phyloP scores from a whole-genome alignment of 1,140 invertebrate species.

The Uloborus diversus region DNA sequence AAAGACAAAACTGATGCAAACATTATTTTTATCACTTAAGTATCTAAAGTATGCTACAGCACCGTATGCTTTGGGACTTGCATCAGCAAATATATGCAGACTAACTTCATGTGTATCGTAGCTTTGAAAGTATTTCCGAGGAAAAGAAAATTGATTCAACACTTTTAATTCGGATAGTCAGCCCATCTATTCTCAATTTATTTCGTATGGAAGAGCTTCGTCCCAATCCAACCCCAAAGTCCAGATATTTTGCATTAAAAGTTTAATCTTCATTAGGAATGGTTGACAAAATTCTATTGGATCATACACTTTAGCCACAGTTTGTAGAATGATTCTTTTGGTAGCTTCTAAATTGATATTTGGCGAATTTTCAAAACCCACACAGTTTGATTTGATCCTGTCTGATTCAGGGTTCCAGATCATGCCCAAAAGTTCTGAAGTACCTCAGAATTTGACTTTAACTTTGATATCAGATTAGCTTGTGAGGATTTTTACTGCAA shows the following conservation, averaged over 20 bases:
- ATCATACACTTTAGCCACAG: slow-evolving; percentile 2
- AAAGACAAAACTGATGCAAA: neutral
- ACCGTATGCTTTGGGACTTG: slow-evolving; percentile 46
- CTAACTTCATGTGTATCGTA: neutral
- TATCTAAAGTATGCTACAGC: slow-evolving; percentile 34
- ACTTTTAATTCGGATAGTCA: neutral
- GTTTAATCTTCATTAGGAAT: neutral
- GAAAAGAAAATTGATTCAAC: neutral
- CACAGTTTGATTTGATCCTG: neutral
- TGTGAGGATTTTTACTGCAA: too few relatives aligned
- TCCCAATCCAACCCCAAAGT: slow-evolving; percentile 28
- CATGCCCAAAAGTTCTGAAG: neutral
- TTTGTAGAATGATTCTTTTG: slow-evolving; percentile 45
- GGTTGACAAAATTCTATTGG: too few relatives aligned
- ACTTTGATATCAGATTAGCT: too few relatives aligned
- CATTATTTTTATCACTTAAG: neutral
- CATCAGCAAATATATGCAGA: slow-evolving; percentile 47
- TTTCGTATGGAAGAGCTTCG: neutral
- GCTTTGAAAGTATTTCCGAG: neutral
- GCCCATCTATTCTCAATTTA: neutral
- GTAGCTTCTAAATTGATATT: too few relatives aligned
- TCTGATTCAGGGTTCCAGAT: neutral
- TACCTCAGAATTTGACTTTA: neutral
- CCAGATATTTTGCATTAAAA: slow-evolving; percentile 35
- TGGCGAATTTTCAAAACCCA: neutral